phyloP scores from a whole-genome alignment of 2,888 invertebrate genomes.

The Stictocephala bisonia region DNA sequence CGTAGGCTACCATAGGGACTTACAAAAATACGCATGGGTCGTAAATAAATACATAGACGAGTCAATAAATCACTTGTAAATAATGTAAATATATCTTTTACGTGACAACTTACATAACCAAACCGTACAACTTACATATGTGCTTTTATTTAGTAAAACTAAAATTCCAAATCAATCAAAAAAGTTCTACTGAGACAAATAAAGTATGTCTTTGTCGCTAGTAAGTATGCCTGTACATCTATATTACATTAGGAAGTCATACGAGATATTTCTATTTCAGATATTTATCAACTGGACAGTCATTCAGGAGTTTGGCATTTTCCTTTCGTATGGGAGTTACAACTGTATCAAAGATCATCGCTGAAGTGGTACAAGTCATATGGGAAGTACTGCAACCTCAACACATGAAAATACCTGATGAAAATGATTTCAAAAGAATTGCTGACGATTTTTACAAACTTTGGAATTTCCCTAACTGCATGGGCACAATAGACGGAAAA shows the following conservation, averaged over 20 bases:
- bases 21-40: not conserved
- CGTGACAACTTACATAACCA: slow-evolving; percentile 4
- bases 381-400: slow-evolving; percentile 30
- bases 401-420: slow-evolving; percentile 31
- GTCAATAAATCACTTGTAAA: not conserved
- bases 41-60: not conserved
- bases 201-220: slow-evolving; percentile 3
- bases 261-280: slow-evolving; percentile 23
- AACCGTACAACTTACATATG: slow-evolving; percentile 10
- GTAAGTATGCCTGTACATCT: slow-evolving; percentile 13
- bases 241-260: slow-evolving; percentile 10
- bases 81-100: slow-evolving; percentile 1
- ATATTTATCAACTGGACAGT: slow-evolving; percentile 36
- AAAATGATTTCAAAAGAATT: slow-evolving; percentile 27
- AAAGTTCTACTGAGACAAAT: slow-evolving; percentile 6
- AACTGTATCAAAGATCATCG: slow-evolving; percentile 25
- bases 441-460: slow-evolving; percentile 25
- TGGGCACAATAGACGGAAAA: slow-evolving; percentile 36
- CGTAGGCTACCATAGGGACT: not conserved
- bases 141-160: slow-evolving; percentile 1
- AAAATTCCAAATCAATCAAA: slow-evolving; percentile 1
- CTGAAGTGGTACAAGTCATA: slow-evolving; percentile 32
- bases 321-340: slow-evolving; percentile 37
- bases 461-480: slow-evolving; percentile 38
- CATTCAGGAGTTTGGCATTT: slow-evolving; percentile 54